Conservation (phyloP, 2,797 vertebrate genomes). For the Hemitrygon akajei region DNA sequence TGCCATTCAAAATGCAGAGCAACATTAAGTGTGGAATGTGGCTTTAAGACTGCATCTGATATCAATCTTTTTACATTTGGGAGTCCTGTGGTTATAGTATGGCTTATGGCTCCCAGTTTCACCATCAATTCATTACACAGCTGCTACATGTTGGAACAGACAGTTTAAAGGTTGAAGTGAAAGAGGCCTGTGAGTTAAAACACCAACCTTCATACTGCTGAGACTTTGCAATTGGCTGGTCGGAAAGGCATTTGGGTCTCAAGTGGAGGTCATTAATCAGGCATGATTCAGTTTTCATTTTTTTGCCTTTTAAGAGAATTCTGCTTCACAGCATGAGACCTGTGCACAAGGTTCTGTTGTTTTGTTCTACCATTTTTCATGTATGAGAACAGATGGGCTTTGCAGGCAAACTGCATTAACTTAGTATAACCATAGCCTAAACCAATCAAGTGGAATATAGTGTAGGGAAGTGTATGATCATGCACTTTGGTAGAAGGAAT, state of each 20-base stretch:
- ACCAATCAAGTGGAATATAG: neutral
- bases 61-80: neutral
- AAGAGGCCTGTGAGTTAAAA: neutral
- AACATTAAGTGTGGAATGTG: neutral
- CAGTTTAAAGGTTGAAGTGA: neutral
- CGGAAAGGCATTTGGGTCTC: neutral
- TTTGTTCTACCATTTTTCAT: neutral
- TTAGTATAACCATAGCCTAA: neutral
- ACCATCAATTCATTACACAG: constrained; percentile 6
- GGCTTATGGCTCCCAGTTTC: neutral
- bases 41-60: neutral
- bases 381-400: neutral
- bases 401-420: neutral
- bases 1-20: neutral
- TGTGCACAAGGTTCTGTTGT: neutral
- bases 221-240: neutral
- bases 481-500: too few relatives aligned
- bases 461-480: too few relatives aligned
- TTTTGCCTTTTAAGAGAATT: neutral
- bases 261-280: neutral
- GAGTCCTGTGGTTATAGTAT: neutral
- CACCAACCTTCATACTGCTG: too few relatives aligned
- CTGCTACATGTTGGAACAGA: neutral
- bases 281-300: neutral
- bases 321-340: neutral